Base-by-base conservation (phyloP, 2,113 vertebrate genomes). In the Daubentonia madagascariensis region DNA sequence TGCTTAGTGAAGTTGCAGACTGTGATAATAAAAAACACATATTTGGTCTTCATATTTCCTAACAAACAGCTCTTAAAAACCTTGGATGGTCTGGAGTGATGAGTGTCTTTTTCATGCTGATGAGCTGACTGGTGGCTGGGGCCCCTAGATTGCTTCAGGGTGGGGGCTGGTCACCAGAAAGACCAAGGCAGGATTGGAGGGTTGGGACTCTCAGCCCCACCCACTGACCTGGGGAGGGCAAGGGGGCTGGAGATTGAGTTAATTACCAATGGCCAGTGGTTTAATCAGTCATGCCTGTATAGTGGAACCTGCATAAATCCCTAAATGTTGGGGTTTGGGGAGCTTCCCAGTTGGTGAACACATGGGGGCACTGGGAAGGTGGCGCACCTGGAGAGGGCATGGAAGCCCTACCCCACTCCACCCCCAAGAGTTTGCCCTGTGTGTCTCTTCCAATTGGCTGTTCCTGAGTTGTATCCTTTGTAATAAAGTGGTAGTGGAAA, bases 321-420 rank as follows among this genome's bases (percentile, higher is more conserved):
- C 16, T 78, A 50, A 50, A 32, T 50, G 28, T 11, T 9, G 16
- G 73, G 52, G 22, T 81, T 81, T 48, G n/a, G 35, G n/a, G 52
- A 57, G n/a, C 78, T n/a, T 81, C 78, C 35, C 6, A 11, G 20
- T n/a, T 37, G 78, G 52, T 25, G n/a, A 37, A 25, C n/a, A 50
- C 8, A 10, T 76, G 45, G 16, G 45, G 45, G 73, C 8, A 5
- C 30, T 17, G 30, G 22, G n/a, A 37, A 16, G n/a, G 23, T 40
- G n/a, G n/a, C 14, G 10, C 4, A 14, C 28, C 73, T 18, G 28
- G 70, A 43, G 73, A 50, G 16, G 28, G 8, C 45, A 20, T 50
- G 8, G 17, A 78, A 17, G 13, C 22, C 10, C n/a, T n/a, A 35
- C 6, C n/a, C 20, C 0, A 5, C 12, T 30, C 78, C 22, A 0